Evolutionary conservation across 2,888 invertebrate genomes (phyloP).

Genomic region (Eilema depressum): DNA sequence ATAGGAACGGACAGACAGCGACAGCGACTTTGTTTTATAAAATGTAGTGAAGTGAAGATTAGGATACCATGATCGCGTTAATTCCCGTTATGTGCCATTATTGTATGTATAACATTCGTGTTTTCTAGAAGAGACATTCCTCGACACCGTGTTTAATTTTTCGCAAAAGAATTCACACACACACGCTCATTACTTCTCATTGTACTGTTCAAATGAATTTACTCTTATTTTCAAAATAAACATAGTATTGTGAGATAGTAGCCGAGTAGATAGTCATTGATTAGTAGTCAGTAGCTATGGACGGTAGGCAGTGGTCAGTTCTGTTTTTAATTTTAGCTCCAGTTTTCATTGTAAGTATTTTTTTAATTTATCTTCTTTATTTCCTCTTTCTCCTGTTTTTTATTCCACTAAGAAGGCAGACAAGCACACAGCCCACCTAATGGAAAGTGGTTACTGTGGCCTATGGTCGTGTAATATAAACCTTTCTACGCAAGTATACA

Average conservation of each 20-base stretch:
- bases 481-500: too few relatives aligned
- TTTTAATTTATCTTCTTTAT: neutral
- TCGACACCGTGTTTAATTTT: slow-evolving; percentile 23
- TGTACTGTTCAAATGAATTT: slow-evolving; percentile 41
- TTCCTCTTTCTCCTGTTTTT: too few relatives aligned
- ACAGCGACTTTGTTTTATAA: too few relatives aligned
- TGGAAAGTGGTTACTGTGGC: too few relatives aligned
- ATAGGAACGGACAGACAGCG: too few relatives aligned
- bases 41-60: too few relatives aligned
- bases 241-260: slow-evolving; percentile 26
- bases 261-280: slow-evolving; percentile 28
- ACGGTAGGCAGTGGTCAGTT: slow-evolving; percentile 53
- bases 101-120: neutral
- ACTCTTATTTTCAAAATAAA: slow-evolving; percentile 51
- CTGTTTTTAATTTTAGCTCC: slow-evolving; percentile 55
- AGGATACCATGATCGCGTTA: too few relatives aligned
- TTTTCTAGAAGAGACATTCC: neutral
- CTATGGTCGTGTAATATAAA: too few relatives aligned
- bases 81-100: neutral
- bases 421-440: too few relatives aligned
- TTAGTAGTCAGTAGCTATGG: slow-evolving; percentile 54
- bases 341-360: slow-evolving; percentile 53
- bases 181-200: slow-evolving; percentile 40
- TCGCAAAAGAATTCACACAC: slow-evolving; percentile 39
- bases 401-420: too few relatives aligned